Conservation (phyloP, 2,797 vertebrate species). For the Toxotes lorentzi region DNA sequence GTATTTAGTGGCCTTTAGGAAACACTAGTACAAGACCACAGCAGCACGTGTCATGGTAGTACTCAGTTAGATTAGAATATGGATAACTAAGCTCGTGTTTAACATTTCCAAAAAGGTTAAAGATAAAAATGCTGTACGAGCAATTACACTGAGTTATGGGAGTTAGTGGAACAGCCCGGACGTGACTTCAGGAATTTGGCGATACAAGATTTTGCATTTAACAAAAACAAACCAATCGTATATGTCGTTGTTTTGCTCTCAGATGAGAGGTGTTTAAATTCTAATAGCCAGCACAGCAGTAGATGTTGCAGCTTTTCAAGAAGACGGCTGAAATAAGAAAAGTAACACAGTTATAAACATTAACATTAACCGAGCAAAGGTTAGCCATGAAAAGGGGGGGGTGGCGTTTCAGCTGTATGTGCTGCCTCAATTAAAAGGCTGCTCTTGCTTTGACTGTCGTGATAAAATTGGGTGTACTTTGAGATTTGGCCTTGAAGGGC, state of each 20-base stretch:
- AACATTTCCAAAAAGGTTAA: background rate
- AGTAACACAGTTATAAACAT: slow-evolving; percentile 24
- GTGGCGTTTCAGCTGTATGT: slow-evolving; percentile 2
- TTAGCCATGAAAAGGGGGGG: background rate
- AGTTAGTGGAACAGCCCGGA: background rate
- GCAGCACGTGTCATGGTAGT: background rate
- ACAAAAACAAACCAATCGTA: background rate
- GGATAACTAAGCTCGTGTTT: background rate
- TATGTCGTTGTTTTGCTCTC: background rate
- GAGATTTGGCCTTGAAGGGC: slow-evolving; percentile 50
- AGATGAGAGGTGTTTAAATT: background rate
- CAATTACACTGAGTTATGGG: background rate
- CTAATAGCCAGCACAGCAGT: background rate
- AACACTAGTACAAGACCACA: background rate
- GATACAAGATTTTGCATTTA: background rate
- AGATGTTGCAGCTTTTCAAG: background rate
- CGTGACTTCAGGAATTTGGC: background rate
- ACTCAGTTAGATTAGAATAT: background rate
- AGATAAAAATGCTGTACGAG: background rate
- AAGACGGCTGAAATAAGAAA: slow-evolving; percentile 18
- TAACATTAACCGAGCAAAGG: slow-evolving; percentile 17
- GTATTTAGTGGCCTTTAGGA: background rate
- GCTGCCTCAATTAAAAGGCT: slow-evolving; percentile 46
- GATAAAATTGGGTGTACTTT: slow-evolving; percentile 56
- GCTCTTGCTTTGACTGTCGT: slow-evolving; percentile 42